Percentiles rank a stretch among this genome's conserved stretches.
Evolutionary conservation across 2,888 invertebrate genomes (phyloP).

Genomic region (Apotomis betuletana): DNA sequence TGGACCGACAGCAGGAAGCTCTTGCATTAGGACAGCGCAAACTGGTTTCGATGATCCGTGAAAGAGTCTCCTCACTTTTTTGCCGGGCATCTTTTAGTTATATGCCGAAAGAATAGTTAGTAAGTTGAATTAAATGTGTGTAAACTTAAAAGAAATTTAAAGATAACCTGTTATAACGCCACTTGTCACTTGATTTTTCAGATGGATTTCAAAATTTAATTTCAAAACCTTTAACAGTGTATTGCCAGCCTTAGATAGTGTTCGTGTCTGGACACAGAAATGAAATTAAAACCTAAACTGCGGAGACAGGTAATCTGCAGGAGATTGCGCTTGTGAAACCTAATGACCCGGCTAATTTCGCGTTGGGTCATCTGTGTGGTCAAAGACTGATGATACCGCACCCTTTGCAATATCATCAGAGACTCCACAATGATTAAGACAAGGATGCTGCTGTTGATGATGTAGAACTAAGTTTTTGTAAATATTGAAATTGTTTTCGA

Average conservation of each 20-base stretch:
- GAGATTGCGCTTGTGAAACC: conserved; percentile 68
- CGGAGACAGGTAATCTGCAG: conserved; percentile 64
- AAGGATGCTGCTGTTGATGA: not conserved
- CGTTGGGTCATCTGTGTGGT: conserved; percentile 43
- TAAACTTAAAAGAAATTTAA: no score
- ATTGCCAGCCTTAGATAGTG: conserved; percentile 46
- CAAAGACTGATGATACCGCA: conserved; percentile 24
- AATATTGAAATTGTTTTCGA: not conserved
- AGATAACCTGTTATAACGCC: no score
- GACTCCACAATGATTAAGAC: not conserved
- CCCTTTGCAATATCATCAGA: not conserved
- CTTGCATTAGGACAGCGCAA: no score
- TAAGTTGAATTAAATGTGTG: no score
- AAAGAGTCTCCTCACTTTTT: no score
- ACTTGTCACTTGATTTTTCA: no score
- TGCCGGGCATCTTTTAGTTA: no score
- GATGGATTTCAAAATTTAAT: no score
- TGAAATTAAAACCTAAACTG: conserved; percentile 77
- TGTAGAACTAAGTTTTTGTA: not conserved
- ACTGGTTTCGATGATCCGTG: no score
- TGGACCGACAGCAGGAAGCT: no score
- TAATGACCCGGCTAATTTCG: conserved; percentile 43
- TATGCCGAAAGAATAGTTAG: no score
- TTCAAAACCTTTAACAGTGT: conserved; percentile 43
- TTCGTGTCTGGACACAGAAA: conserved; percentile 77